These are phyloP conservation scores for Xyrichtys novacula DNA, from an alignment of 2,797 vertebrate species.

Conservation along the genomic window DNA sequence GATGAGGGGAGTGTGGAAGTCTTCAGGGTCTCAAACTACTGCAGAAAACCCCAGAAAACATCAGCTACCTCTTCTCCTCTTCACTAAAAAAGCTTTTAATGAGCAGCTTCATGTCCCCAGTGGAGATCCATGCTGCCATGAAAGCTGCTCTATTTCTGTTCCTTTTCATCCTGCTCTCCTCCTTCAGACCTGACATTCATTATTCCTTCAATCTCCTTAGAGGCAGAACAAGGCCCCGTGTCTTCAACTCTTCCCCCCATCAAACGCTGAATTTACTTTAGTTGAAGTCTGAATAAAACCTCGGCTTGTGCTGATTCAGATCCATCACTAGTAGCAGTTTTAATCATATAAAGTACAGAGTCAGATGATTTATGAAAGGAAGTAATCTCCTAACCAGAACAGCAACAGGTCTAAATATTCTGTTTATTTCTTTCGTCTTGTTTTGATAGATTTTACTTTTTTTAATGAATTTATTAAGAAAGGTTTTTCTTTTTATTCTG, in stretches of 20 bases:
- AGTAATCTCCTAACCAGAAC: background rate
- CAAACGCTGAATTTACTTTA: constrained; percentile 59
- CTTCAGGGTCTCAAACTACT: constrained; percentile 51
- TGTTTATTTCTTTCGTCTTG: too few species aligned
- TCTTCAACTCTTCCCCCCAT: constrained; percentile 40
- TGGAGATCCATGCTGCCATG: constrained; percentile 74
- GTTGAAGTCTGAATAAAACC: constrained; percentile 59
- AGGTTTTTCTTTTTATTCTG: too few species aligned
- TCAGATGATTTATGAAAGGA: background rate
- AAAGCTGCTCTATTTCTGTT: constrained; percentile 81
- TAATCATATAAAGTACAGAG: background rate
- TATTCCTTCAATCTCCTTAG: constrained; percentile 76
- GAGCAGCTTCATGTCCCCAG: constrained; percentile 74
- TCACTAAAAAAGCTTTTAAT: constrained; percentile 74
- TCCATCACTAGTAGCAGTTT: constrained; percentile 15
- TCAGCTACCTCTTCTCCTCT: constrained; percentile 43
- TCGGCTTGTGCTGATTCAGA: constrained; percentile 44
- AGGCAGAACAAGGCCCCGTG: constrained; percentile 56
- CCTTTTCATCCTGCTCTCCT: constrained; percentile 76
- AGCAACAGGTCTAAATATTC: background rate
- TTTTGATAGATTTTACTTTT: too few species aligned
- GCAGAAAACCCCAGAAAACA: constrained; percentile 56
- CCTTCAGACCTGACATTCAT: constrained; percentile 78
- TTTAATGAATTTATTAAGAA: too few species aligned
- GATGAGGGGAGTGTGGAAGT: constrained; percentile 31